phyloP scores from a whole-genome alignment of 2,797 vertebrate genomes.

The Cyprinodon diabolis region DNA sequence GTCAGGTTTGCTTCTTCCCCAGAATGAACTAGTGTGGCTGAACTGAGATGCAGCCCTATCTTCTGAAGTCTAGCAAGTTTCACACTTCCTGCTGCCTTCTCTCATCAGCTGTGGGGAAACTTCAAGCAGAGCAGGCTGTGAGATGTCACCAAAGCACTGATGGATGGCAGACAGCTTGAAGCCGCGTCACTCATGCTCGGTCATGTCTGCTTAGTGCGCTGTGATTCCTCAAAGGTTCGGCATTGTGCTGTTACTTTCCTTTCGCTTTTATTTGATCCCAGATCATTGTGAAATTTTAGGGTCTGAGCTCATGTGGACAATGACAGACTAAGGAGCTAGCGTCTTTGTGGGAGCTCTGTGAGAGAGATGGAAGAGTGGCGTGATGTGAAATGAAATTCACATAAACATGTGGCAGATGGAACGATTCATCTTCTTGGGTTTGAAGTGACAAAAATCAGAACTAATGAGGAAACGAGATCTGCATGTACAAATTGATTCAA shows the following conservation, averaged over 20 bases:
- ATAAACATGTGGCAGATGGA: constrained; percentile 51
- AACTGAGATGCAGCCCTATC: constrained; percentile 19
- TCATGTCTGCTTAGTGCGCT: constrained; percentile 57
- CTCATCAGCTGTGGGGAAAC: constrained; percentile 47
- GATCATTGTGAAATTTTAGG: constrained; percentile 22
- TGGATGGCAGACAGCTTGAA: constrained; percentile 56
- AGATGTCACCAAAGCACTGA: constrained; percentile 45
- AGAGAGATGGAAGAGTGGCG: constrained; percentile 32
- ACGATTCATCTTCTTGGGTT: constrained; percentile 58
- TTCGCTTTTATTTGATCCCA: neutral
- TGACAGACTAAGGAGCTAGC: constrained; percentile 23
- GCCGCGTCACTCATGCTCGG: constrained; percentile 47
- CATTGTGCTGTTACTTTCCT: constrained; percentile 3
- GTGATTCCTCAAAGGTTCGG: constrained; percentile 35
- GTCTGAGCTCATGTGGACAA: constrained; percentile 16
- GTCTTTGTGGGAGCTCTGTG: constrained; percentile 26
- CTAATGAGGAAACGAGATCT: constrained; percentile 64
- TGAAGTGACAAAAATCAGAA: constrained; percentile 64
- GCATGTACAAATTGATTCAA: constrained; percentile 55
- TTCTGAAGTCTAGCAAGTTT: constrained; percentile 20
- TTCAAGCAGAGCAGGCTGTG: constrained; percentile 26
- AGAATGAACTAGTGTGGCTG: constrained; percentile 12
- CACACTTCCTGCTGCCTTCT: constrained; percentile 12
- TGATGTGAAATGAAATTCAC: constrained; percentile 52
- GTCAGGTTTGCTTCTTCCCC: constrained; percentile 3